Evolutionary conservation across 1,140 invertebrate genomes (phyloP), one percentile per base, ranked within the genome.

Genomic region (Hylaeus anthracinus): DNA sequence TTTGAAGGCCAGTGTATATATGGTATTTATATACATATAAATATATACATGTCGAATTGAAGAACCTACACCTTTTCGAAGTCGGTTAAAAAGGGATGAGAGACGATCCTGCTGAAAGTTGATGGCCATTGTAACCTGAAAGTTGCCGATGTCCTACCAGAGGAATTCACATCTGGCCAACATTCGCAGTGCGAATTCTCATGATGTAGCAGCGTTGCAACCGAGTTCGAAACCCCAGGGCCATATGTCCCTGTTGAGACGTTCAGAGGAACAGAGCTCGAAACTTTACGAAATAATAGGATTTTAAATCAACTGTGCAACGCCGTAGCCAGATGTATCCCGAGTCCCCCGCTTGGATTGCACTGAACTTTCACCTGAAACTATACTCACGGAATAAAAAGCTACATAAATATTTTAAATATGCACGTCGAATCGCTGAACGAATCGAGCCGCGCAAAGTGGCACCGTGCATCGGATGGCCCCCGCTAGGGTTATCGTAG

Each of bases 261-360:
- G 67, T 72, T 56, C 15, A 41, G 9, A 63, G 61, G 15, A 65
- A 79, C 70, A 65, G 55, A 65, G n/a, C 9, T 14, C 2, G 51
- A 41, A 79, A 79, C 70, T 72, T 79, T 41, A 51, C 70, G 43
- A 79, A 73, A 73, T 79, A 79, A 73, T 79, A 71, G 61, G 70
- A 79, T 79, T 79, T 79, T 79, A 79, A 73, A 79, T 79, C 41
- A 73, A 79, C 61, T 55, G n/a, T 9, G 77, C 48, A 37, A 55
- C 51, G 26, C 3, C 56, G 8, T 39, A 8, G 8, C 15, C 10
- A 37, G 56, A 14, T n/a, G 15, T 10, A 58, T 5, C 2, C 26
- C 26, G 6, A 4, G 2, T 41, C 37, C 51, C 65, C 15, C 66
- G 37, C 8, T 37, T 55, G 58, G 26, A 56, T 64, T 64, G 12